phyloP scores from a whole-genome alignment of 2,888 invertebrate genomes.

The Belgica antarctica region DNA sequence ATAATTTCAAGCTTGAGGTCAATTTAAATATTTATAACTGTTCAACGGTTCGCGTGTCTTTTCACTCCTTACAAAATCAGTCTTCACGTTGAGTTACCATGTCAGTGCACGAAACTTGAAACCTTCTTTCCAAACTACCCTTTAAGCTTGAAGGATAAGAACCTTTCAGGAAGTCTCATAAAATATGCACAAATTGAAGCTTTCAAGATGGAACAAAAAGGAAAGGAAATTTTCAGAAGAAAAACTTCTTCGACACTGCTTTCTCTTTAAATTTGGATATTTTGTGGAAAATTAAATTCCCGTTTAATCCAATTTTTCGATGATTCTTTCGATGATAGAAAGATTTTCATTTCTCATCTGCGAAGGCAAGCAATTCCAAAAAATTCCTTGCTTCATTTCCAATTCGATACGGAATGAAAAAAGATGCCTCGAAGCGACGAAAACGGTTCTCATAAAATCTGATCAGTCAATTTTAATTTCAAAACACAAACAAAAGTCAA shows the following conservation, averaged over 20 bases:
- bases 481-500: neutral
- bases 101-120: no score
- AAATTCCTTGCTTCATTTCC: neutral
- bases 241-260: neutral
- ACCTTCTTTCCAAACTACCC: no score
- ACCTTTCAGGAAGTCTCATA: neutral
- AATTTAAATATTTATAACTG: no score
- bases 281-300: no score
- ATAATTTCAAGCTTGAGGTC: no score
- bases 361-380: no score
- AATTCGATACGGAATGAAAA: neutral
- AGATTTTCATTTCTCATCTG: no score
- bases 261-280: slow-evolving; percentile 10
- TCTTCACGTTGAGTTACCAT: no score
- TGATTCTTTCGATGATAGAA: no score
- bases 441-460: slow-evolving; percentile 4
- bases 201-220: neutral
- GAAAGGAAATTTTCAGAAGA: neutral
- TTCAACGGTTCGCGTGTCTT: no score
- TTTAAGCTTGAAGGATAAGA: slow-evolving; percentile 4
- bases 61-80: no score
- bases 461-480: slow-evolving; percentile 28
- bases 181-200: slow-evolving; percentile 10
- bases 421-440: neutral
- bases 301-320: neutral